Base-by-base conservation (phyloP, 2,797 vertebrate genomes). In the Orestias chungarensis region DNA sequence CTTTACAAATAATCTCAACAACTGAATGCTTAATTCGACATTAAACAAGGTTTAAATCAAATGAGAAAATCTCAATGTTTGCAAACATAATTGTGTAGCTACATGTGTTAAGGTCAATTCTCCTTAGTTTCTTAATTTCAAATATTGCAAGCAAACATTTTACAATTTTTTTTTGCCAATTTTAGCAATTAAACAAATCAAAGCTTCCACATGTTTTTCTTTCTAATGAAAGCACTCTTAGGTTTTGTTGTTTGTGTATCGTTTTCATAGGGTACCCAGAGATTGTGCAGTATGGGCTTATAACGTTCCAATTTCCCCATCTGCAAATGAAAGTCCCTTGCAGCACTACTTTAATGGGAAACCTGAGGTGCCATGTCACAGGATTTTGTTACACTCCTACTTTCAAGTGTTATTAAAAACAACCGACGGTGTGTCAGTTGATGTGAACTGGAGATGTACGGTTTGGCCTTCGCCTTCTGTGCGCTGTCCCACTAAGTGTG, bases 391-490 rank as follows among this genome's bases (percentile, higher is more conserved):
- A 4, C 55, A 10, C 31, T 10, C 55, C 31, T 23, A 23, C 59
- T 27, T 68, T 20, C 27, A 15, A 52, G n/a, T 11, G 47, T 18
- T 27, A 65, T 20, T 46, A 31, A 31, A 29, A 25, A 44, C 18
- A 29, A 64, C 25, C 1, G 42, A 44, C 25, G 49, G 46, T 62
- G 59, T 31, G 17, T 12, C 18, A 35, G 17, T 8, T 17, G 31
- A 54, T 1, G 7, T 40, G 44, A 35, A 35, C 44, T 31, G 69
- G 5, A 65, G 67, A 71, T 38, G 14, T 67, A 47, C 29, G 29
- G 38, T 75, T 77, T 61, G 42, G 80, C 72, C 52, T 31, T 3
- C 44, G 79, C 68, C 52, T 57, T 15, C 38, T n/a, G 61, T 33
- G 71, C 59, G 71, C 62, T 12, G 49, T 33, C 59, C 61, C 69